phyloP scores from a whole-genome alignment of 2,888 invertebrate genomes.

The Drosophila birchii region DNA sequence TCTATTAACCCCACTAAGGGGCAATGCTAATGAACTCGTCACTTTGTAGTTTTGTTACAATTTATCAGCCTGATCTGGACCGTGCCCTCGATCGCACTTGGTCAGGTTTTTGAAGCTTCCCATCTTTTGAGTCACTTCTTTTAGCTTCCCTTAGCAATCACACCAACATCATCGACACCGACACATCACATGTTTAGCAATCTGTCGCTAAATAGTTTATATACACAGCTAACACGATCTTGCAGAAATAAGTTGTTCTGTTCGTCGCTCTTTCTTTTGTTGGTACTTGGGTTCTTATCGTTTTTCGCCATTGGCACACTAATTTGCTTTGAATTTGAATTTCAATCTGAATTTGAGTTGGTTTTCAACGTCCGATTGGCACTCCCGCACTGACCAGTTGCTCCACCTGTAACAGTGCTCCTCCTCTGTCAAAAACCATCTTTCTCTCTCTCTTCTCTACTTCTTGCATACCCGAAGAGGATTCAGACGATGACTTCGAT shows the following conservation, averaged over 20 bases:
- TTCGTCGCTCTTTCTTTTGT: constrained; percentile 36
- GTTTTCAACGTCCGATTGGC: constrained; percentile 30
- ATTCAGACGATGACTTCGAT: constrained; percentile 54
- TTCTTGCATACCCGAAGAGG: constrained; percentile 55
- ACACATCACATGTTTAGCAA: constrained; percentile 77
- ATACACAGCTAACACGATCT: constrained; percentile 36
- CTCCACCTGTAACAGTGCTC: constrained; percentile 17
- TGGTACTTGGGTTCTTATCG: constrained; percentile 37
- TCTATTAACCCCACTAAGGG: no score
- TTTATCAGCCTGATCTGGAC: constrained; percentile 8
- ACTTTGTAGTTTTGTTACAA: constrained; percentile 1
- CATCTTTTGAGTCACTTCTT: constrained; percentile 23
- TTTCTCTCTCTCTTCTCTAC: constrained; percentile 52
- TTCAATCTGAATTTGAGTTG: constrained; percentile 18
- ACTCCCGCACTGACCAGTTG: constrained; percentile 18
- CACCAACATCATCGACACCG: constrained; percentile 34
- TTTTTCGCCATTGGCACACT: constrained; percentile 69
- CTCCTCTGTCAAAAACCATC: constrained; percentile 42
- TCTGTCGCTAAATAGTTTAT: constrained; percentile 72
- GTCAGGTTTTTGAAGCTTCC: constrained; percentile 8
- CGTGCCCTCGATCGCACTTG: constrained; percentile 23
- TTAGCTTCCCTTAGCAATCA: constrained; percentile 39
- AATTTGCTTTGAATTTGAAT: constrained; percentile 49
- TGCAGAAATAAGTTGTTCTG: constrained; percentile 42
- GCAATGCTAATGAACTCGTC: constrained; percentile 1